Base-by-base conservation (phyloP, 2,797 vertebrate genomes). In the Notoglanidium macrostoma region DNA sequence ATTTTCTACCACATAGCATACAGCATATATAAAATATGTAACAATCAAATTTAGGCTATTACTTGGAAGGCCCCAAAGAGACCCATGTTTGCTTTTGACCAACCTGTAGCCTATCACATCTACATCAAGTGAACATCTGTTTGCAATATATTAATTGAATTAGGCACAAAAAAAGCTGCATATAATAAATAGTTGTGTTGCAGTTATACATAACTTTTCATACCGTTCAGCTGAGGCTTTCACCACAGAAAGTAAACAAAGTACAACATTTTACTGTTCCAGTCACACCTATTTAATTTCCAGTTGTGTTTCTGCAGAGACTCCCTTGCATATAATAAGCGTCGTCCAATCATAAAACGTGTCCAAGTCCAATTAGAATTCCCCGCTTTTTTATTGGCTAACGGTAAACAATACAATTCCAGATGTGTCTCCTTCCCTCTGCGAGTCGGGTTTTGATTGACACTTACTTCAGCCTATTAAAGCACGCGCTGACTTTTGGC, bases 321-420 rank as follows among this genome's bases (percentile, higher is more conserved):
- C 89, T 89, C 44, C 54, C 61, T 79, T 83, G 40, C 54, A 80
- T 86, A 91, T 88, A 92, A 92, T 91, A 91, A 93, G 93, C 61
- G 87, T 83, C 59, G 73, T 84, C 93, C 94, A 95, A 94, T 95
- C 91, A 90, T 83, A 55, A 85, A 1, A 65, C 87, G 9, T 8
- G 49, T 89, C 23, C 78, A 85, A 90, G 90, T 88, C 90, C 77
- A 92, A 89, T 85, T 85, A 90, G 89, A 90, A 90, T 92, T 87
- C 82, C 79, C 87, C 6, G 90, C 90, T 89, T 92, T 49, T 90
- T 92, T 74, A 95, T 94, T 95, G 95, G 94, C 87, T 89, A 19
- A 85, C 35, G 88, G 89, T 93, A 93, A 94, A 94, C 92, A 94
- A 93, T 94, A 89, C 89, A 89, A 93, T 93, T 96, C 95, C 95